Evolutionary conservation across 2,797 vertebrate genomes (phyloP).

Genomic region (Sebastes cheni): DNA sequence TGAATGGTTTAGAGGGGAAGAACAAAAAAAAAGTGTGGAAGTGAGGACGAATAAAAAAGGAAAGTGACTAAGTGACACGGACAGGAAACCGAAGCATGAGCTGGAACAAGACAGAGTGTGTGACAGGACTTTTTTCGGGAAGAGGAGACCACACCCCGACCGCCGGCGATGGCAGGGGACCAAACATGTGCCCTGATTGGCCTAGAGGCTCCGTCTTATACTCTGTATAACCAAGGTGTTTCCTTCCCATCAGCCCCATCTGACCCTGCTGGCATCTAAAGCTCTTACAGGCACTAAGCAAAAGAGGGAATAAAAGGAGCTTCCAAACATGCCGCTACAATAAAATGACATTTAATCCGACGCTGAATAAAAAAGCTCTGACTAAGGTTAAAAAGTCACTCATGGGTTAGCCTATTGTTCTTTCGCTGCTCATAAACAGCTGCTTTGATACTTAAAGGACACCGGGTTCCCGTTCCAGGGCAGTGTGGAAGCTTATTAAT

Average conservation of each 20-base stretch:
- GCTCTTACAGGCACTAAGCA: conserved; percentile 29
- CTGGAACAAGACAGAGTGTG: conserved; percentile 53
- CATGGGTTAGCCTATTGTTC: conserved; percentile 54
- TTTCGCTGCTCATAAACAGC: conserved; percentile 53
- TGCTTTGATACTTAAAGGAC: conserved; percentile 60
- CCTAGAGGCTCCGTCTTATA: conserved; percentile 10
- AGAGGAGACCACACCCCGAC: conserved; percentile 69
- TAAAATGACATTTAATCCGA: conserved; percentile 45
- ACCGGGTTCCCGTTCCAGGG: conserved; percentile 30
- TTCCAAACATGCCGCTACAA: conserved; percentile 8
- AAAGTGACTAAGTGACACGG: conserved; percentile 32
- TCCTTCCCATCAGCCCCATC: conserved; percentile 45
- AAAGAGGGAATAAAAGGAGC: conserved; percentile 24
- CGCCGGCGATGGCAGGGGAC: conserved; percentile 42
- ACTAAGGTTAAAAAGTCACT: conserved; percentile 42
- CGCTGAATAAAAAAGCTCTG: conserved; percentile 33
- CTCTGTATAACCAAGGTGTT: conserved; percentile 41
- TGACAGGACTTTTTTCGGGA: conserved; percentile 64
- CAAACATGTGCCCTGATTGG: conserved; percentile 47
- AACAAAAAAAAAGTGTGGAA: conserved; percentile 4
- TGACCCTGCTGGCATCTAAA: conserved; percentile 27
- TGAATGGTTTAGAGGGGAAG: background rate
- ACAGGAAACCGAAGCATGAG: conserved; percentile 67
- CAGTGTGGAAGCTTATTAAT: conserved; percentile 57
- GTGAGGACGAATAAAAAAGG: background rate